phyloP scores from a whole-genome alignment of 2,797 vertebrate species.

The Uromys caudimaculatus region DNA sequence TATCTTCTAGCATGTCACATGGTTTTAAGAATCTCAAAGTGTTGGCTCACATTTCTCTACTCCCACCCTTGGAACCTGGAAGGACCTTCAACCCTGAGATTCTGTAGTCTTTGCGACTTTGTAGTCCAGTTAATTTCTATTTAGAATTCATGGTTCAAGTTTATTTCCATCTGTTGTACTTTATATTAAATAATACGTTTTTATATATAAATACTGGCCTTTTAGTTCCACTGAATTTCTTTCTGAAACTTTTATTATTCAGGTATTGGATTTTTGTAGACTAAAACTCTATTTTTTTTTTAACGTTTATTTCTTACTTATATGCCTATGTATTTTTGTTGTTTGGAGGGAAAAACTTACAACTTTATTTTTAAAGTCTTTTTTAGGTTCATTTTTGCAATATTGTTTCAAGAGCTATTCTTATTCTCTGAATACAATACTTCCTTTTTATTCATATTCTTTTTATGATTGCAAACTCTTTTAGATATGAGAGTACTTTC shows the following conservation, averaged over 20 bases:
- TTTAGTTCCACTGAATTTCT: neutral
- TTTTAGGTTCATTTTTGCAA: neutral
- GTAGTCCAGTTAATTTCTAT: neutral
- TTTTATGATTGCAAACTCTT: neutral
- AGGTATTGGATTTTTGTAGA: neutral
- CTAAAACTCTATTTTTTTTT: neutral
- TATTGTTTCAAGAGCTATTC: neutral
- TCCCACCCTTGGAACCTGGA: neutral
- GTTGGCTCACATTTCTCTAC: neutral
- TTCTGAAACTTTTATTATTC: neutral
- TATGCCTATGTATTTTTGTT: neutral
- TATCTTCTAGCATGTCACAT: neutral
- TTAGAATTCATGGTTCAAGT: neutral
- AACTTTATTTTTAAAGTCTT: conserved; percentile 1
- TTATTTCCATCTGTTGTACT: neutral
- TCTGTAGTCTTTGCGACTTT: neutral
- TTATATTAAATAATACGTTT: neutral
- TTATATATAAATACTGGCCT: neutral
- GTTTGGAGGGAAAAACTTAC: neutral
- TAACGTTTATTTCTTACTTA: neutral
- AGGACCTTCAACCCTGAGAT: neutral
- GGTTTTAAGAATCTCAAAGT: conserved; percentile 10
- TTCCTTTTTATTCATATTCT: neutral
- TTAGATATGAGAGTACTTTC: neutral
- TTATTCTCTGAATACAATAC: neutral